Evolutionary conservation across 2,888 invertebrate species (phyloP).

Genomic region (Drosophila demipolita): DNA sequence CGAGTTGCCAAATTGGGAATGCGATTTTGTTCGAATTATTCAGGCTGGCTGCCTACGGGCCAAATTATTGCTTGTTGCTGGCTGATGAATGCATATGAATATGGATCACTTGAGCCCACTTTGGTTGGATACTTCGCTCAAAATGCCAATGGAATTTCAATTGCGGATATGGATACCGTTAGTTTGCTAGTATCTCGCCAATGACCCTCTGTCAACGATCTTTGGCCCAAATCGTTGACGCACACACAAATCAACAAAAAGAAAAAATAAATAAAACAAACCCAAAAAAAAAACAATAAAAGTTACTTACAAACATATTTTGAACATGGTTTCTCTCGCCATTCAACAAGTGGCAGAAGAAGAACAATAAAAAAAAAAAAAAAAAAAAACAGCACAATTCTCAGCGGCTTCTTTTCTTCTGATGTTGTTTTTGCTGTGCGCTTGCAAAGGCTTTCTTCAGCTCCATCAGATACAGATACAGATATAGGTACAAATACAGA

Average conservation of each 20-base stretch:
- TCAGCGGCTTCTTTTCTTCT: conserved; percentile 25
- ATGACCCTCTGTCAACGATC: conserved; percentile 64
- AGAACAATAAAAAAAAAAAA: conserved; percentile 1
- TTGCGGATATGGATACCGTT: conserved; percentile 46
- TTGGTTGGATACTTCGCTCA: not conserved
- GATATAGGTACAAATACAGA: conserved; percentile 17
- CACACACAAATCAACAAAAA: conserved; percentile 48
- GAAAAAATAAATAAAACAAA: conserved; percentile 15
- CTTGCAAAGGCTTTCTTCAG: conserved; percentile 19
- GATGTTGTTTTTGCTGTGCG: not conserved
- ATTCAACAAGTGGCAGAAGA: conserved; percentile 11
- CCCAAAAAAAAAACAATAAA: not conserved
- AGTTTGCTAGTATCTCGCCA: conserved; percentile 18
- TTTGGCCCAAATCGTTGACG: conserved; percentile 61
- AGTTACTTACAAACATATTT: conserved; percentile 8
- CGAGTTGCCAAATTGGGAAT: conserved; percentile 36
- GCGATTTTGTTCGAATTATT: conserved; percentile 6
- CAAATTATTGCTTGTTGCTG: conserved; percentile 11
- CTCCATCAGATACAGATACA: conserved; percentile 10
- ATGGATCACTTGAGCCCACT: conserved; percentile 24
- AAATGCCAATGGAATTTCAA: conserved; percentile 7
- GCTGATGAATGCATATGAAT: conserved; percentile 28
- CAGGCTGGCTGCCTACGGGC: conserved; percentile 7
- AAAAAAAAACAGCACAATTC: conserved; percentile 11
- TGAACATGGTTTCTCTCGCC: conserved; percentile 15